These are phyloP conservation scores for Drosophila miranda DNA, from an alignment of 1,140 invertebrate genomes.

Conservation along the genomic window DNA sequence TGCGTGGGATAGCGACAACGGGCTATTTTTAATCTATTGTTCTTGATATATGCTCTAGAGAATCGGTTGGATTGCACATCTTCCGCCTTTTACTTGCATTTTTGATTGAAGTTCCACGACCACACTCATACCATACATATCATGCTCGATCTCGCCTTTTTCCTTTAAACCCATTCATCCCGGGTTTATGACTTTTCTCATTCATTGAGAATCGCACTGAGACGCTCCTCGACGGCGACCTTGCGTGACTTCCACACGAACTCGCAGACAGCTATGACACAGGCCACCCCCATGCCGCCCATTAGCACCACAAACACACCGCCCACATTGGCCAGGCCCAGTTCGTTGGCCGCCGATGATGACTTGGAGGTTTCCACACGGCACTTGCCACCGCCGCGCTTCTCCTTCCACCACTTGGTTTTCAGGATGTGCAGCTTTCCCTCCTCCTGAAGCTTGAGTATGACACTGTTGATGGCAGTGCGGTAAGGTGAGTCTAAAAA, in stretches of 20 bases:
- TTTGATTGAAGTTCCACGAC: constrained; percentile 32
- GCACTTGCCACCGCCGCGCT: constrained; percentile 91
- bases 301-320: constrained; percentile 97
- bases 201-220: constrained; percentile 84
- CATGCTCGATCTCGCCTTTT: too few relatives aligned
- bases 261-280: constrained; percentile 94
- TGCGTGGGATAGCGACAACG: constrained; percentile 21
- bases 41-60: constrained; percentile 34
- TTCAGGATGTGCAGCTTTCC: constrained; percentile 95
- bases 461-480: constrained; percentile 93
- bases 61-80: constrained; percentile 25
- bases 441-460: constrained; percentile 96
- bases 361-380: constrained; percentile 92
- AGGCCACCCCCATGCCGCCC: constrained; percentile 94
- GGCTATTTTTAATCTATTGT: constrained; percentile 29
- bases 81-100: constrained; percentile 14
- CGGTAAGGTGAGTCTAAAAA: constrained; percentile 91
- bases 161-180: constrained; percentile 71
- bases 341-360: constrained; percentile 91
- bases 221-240: constrained; percentile 94
- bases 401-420: constrained; percentile 98
- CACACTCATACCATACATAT: too few relatives aligned
- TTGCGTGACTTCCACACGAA: constrained; percentile 97
- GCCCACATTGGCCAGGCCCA: constrained; percentile 95
- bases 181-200: constrained; percentile 80